A percentile compares a stretch with the other conserved stretches of the same genome.
Evolutionary conservation across 2,888 invertebrate species (phyloP).

Genomic region (Abrostola tripartita): DNA sequence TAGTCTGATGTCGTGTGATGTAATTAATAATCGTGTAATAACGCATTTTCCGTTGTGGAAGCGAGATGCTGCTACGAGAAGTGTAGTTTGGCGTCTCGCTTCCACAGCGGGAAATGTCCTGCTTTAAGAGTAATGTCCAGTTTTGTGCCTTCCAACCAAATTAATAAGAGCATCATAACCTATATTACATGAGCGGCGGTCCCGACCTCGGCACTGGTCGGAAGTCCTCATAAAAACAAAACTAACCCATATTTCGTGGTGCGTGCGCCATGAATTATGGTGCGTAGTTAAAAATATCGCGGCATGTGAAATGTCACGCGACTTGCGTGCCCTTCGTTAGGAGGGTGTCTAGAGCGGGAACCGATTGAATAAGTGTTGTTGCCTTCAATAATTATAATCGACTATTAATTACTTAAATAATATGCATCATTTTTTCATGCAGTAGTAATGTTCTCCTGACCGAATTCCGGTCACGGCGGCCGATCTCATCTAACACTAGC

Average conservation of each 20-base stretch:
- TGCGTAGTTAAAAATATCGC: slow-evolving; percentile 28
- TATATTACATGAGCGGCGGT: slow-evolving; percentile 14
- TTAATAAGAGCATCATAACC: slow-evolving; percentile 6
- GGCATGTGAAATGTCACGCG: slow-evolving; percentile 42
- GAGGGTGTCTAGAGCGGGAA: slow-evolving; percentile 16
- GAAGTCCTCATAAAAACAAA: slow-evolving; percentile 42
- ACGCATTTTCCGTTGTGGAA: too few relatives aligned
- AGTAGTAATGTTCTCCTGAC: too few relatives aligned
- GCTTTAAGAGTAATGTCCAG: too few relatives aligned
- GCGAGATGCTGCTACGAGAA: too few relatives aligned
- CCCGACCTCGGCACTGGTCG: slow-evolving; percentile 44
- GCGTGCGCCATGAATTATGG: slow-evolving; percentile 46
- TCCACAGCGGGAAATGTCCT: too few relatives aligned
- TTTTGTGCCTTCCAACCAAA: too few relatives aligned
- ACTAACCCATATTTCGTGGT: slow-evolving; percentile 52
- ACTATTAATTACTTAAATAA: not conserved
- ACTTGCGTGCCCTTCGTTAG: slow-evolving; percentile 29
- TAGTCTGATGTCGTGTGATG: too few relatives aligned
- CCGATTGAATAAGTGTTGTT: slow-evolving; percentile 1
- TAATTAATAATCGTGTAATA: too few relatives aligned
- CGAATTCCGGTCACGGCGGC: too few relatives aligned
- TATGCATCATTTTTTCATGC: too few relatives aligned
- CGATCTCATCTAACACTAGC: too few relatives aligned
- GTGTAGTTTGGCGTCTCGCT: too few relatives aligned
- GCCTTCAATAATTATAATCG: not conserved